Evolutionary conservation across 2,888 invertebrate genomes (phyloP), one percentile per base, ranked within the genome.

Genomic region (Synanthedon vespiformis): DNA sequence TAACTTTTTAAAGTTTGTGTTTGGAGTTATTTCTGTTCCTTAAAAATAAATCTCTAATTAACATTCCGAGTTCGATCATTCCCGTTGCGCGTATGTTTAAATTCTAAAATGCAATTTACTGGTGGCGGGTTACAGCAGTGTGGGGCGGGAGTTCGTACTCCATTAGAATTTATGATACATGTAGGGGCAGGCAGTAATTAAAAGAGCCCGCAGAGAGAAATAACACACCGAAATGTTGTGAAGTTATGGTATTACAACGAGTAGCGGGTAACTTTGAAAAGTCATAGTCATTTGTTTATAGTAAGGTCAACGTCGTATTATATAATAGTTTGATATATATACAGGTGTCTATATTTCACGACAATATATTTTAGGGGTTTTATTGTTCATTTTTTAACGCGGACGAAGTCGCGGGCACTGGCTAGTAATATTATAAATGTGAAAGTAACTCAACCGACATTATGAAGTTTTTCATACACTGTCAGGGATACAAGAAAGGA

Each of bases 111-210:
- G 78, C 77, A 78, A 78, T 79, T 76, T 77, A 68, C 66, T 61
- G 54, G 61, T 61, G 59, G 55, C 58, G 58, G 57, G 61, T 57
- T 61, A 59, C 61, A 61, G 62, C 61, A 51, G 51, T 48, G 48
- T 12, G 13, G 65, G 58, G 58, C 57, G 67, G 64, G 63, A 34
- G 61, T 60, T 59, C 58, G 65, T 55, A 72, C 72, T 80, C 77
- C 80, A 82, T 83, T 84, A 82, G 77, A 82, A 82, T 84, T 83
- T 83, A 83, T 83, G 83, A 82, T 75, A 79, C 79, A 77, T 78
- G 72, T 68, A 67, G 70, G 74, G 70, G 70, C 71, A 68, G 68
- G 67, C 70, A 66, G 80, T 82, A 83, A 84, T 84, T 83, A 83
- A 80, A 80, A 80, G 79, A 77, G 77, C 70, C 79, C 79, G 67